Evolutionary conservation across 2,888 invertebrate genomes (phyloP).

Genomic region (Sphaeridia pumilis): DNA sequence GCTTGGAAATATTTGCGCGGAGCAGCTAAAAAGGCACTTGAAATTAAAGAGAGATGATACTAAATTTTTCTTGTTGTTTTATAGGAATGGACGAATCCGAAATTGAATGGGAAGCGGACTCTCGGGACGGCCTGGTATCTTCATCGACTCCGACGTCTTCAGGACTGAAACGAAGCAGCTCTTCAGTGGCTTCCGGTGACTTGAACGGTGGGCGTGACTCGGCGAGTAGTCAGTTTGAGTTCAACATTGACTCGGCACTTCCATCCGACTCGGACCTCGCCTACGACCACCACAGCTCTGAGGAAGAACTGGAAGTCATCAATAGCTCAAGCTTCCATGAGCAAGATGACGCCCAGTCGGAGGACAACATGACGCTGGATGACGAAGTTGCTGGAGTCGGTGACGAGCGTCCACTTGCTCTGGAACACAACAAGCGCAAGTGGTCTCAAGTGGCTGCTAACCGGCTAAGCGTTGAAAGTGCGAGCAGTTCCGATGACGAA

Average conservation of each 20-base stretch:
- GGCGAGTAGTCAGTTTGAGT: slow-evolving; percentile 35
- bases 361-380: slow-evolving; percentile 24
- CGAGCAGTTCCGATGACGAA: slow-evolving; percentile 52
- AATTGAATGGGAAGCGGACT: slow-evolving; percentile 3
- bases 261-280: slow-evolving; percentile 47
- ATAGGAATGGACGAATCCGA: slow-evolving; percentile 15
- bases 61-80: slow-evolving; percentile 8
- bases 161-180: too few relatives aligned
- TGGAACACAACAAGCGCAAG: slow-evolving; percentile 64
- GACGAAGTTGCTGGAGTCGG: slow-evolving; percentile 38
- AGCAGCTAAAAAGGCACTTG: too few relatives aligned
- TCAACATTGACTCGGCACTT: slow-evolving; percentile 42
- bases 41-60: too few relatives aligned
- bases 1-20: too few relatives aligned
- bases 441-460: slow-evolving; percentile 52
- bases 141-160: too few relatives aligned
- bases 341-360: slow-evolving; percentile 27
- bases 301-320: slow-evolving; percentile 80
- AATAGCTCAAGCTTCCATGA: slow-evolving; percentile 43
- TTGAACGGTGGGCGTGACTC: slow-evolving; percentile 41
- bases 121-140: too few relatives aligned
- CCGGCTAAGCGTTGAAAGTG: slow-evolving; percentile 38
- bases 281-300: slow-evolving; percentile 82
- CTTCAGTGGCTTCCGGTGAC: too few relatives aligned
- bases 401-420: too few relatives aligned